phyloP scores from a whole-genome alignment of 2,888 invertebrate genomes.

The Tryphoninae sp. region DNA sequence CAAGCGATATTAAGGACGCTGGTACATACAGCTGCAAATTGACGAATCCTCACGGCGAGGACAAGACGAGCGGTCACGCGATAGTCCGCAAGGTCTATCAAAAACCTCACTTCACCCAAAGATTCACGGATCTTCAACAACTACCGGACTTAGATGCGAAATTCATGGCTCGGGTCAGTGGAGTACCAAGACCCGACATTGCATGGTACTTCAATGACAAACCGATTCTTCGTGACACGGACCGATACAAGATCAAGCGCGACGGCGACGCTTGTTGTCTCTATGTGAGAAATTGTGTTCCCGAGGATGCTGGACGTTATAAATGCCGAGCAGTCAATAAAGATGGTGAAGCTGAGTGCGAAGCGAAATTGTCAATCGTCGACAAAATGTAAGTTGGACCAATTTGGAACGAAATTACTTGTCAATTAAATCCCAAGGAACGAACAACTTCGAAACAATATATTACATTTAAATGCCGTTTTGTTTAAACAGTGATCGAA shows the following conservation, averaged over 20 bases:
- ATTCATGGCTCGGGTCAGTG: constrained; percentile 90
- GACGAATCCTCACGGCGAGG: constrained; percentile 90
- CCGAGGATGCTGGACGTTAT: constrained; percentile 88
- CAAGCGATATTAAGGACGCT: constrained; percentile 87
- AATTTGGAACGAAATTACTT: background rate
- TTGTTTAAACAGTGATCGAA: constrained; percentile 84
- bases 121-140: constrained; percentile 87
- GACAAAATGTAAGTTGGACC: constrained; percentile 88
- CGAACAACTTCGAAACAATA: too few species aligned
- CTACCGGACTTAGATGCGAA: constrained; percentile 91
- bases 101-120: constrained; percentile 91
- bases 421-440: background rate
- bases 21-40: constrained; percentile 90
- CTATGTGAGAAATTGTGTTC: constrained; percentile 87
- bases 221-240: constrained; percentile 85
- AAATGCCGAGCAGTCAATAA: constrained; percentile 90
- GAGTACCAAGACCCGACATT: constrained; percentile 92
- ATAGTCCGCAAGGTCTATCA: constrained; percentile 91
- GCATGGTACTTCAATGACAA: constrained; percentile 93
- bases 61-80: constrained; percentile 86
- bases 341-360: constrained; percentile 90
- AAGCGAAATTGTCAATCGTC: constrained; percentile 89
- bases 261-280: constrained; percentile 92
- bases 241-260: constrained; percentile 89
- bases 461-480: constrained; percentile 31